A percentile compares a stretch with the other conserved stretches of the same genome.
phyloP scores from a whole-genome alignment of 2,113 vertebrate genomes.

The Lophura nycthemera region DNA sequence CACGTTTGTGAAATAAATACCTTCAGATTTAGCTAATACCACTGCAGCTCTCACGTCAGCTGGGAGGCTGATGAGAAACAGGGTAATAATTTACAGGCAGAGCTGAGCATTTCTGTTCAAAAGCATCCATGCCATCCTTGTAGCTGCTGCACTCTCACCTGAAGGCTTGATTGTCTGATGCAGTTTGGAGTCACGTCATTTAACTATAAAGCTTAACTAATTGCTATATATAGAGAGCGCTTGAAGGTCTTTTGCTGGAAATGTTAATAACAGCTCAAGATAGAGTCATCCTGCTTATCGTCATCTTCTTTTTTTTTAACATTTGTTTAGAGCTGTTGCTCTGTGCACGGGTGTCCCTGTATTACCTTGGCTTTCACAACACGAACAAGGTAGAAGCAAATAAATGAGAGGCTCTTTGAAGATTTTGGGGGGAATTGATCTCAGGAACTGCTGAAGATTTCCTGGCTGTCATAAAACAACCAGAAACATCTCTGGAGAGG shows the following conservation, averaged over 20 bases:
- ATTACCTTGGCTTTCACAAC: neutral
- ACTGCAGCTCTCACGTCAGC: neutral
- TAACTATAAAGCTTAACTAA: conserved; percentile 35
- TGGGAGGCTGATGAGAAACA: neutral
- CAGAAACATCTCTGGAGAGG: neutral
- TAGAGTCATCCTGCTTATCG: conserved; percentile 9
- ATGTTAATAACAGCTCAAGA: conserved; percentile 26
- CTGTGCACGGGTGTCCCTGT: neutral
- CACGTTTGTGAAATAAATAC: neutral
- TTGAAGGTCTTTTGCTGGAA: conserved; percentile 38
- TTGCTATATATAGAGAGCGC: conserved; percentile 14
- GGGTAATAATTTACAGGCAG: neutral
- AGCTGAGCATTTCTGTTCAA: conserved; percentile 29
- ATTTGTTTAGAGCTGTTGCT: neutral
- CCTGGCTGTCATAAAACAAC: neutral
- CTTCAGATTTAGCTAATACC: neutral
- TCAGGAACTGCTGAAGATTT: neutral
- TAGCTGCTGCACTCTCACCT: conserved; percentile 38
- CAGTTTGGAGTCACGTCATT: conserved; percentile 26
- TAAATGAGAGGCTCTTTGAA: neutral
- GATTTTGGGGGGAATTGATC: neutral
- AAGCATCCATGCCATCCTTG: neutral
- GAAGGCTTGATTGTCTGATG: conserved; percentile 42
- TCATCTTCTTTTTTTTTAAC: neutral
- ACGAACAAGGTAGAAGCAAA: neutral